Conservation (phyloP, 2,797 vertebrate genomes). For the Cheirogaleus major region DNA sequence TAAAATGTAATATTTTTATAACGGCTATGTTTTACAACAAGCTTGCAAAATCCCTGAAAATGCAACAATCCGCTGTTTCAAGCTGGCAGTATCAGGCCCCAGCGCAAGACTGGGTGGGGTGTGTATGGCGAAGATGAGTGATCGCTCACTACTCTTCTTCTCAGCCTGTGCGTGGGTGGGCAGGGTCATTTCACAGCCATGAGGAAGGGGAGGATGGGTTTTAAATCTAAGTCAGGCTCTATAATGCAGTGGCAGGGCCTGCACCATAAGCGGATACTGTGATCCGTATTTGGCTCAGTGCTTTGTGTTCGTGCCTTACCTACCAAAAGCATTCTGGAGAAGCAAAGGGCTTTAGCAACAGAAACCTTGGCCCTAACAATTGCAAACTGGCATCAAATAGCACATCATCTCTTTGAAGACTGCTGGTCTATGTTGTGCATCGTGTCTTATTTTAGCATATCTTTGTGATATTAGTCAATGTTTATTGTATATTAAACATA, state of each 20-base stretch:
- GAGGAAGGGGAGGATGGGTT: not conserved
- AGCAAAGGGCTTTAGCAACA: not conserved
- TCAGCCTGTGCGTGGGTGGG: not conserved
- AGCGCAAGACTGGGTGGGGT: too few relatives aligned
- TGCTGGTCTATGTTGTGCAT: not conserved
- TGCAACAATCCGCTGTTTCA: not conserved
- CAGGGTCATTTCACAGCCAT: not conserved
- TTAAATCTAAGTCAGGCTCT: not conserved
- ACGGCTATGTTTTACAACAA: not conserved
- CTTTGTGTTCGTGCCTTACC: not conserved
- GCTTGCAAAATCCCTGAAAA: not conserved
- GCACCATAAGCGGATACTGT: not conserved
- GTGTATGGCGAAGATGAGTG: not conserved
- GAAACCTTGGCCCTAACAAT: not conserved
- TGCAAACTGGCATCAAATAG: conserved; percentile 2
- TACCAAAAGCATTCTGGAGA: not conserved
- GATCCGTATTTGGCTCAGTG: not conserved
- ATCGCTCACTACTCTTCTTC: not conserved
- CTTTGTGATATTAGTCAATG: conserved; percentile 62
- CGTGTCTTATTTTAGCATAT: conserved; percentile 37
- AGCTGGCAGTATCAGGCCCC: not conserved
- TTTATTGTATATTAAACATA: conserved; percentile 53
- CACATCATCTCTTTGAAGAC: not conserved
- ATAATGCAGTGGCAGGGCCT: not conserved
- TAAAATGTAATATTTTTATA: not conserved